Evolutionary conservation across 1,140 invertebrate species (phyloP).

Genomic region (Drosophila sproati): DNA sequence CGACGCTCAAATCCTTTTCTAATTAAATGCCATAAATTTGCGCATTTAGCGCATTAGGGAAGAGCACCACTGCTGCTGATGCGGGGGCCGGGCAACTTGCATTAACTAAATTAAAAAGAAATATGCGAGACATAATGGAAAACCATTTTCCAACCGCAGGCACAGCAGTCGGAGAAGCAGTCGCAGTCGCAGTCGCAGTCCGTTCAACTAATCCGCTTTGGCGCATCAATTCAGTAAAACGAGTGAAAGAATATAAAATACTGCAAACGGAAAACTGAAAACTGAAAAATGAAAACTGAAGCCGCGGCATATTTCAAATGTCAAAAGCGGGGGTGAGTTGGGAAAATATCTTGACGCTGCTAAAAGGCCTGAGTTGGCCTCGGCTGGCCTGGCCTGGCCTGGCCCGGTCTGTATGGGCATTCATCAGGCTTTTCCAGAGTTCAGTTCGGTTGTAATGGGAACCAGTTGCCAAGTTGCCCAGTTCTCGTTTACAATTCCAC

Average conservation of each 20-base stretch:
- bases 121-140: constrained; percentile 55
- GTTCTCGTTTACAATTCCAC: constrained; percentile 23
- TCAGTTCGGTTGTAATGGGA: constrained; percentile 8
- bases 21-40: constrained; percentile 58
- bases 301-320: constrained; percentile 46
- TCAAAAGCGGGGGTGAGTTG: constrained; percentile 10
- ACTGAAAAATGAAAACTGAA: constrained; percentile 33
- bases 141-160: constrained; percentile 21
- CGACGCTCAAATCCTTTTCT: constrained; percentile 47
- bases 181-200: constrained; percentile 19
- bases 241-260: constrained; percentile 25
- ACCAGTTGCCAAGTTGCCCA: constrained; percentile 17
- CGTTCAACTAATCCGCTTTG: constrained; percentile 68
- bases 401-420: constrained; percentile 31
- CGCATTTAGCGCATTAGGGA: constrained; percentile 21
- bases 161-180: too few species aligned
- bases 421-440: constrained; percentile 58
- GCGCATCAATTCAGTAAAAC: constrained; percentile 58
- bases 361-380: too few species aligned
- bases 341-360: constrained; percentile 11
- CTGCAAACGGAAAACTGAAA: constrained; percentile 2
- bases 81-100: constrained; percentile 34
- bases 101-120: constrained; percentile 71
- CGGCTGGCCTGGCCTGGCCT: constrained; percentile 6
- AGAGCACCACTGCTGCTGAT: background rate